Conservation (phyloP, 2,797 vertebrate genomes). For the Coranthus polyacanthus region DNA sequence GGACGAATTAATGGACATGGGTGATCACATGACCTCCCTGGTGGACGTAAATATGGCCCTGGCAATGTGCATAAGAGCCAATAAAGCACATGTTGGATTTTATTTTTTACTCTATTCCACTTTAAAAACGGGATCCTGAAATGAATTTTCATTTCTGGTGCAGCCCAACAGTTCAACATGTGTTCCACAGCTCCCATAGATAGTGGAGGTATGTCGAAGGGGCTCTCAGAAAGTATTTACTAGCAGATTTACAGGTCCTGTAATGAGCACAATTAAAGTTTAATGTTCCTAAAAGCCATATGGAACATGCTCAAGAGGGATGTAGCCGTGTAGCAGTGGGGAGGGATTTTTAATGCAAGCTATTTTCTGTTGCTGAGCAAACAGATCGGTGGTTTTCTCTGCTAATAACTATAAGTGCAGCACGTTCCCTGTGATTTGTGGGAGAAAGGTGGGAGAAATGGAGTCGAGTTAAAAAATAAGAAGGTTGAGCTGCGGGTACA, state of each 20-base stretch:
- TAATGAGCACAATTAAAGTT: slow-evolving; percentile 72
- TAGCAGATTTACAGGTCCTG: slow-evolving; percentile 59
- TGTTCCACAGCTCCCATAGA: slow-evolving; percentile 27
- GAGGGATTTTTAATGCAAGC: slow-evolving; percentile 23
- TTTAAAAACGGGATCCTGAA: too few relatives aligned
- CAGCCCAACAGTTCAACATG: background rate
- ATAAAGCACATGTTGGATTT: background rate
- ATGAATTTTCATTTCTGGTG: background rate
- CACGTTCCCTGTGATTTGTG: slow-evolving; percentile 31
- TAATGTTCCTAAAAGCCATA: slow-evolving; percentile 53
- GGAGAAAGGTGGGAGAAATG: slow-evolving; percentile 26
- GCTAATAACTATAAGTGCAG: slow-evolving; percentile 24
- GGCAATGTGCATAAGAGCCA: too few relatives aligned
- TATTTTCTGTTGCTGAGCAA: slow-evolving; percentile 30
- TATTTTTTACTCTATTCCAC: background rate
- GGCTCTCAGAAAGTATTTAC: slow-evolving; percentile 63
- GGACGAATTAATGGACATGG: too few relatives aligned
- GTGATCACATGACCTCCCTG: too few relatives aligned
- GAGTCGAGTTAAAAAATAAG: slow-evolving; percentile 13
- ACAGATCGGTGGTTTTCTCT: slow-evolving; percentile 13
- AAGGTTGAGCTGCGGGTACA: slow-evolving; percentile 19
- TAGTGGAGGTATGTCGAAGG: slow-evolving; percentile 22
- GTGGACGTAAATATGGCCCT: too few relatives aligned
- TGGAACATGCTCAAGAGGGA: slow-evolving; percentile 42
- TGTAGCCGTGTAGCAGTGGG: background rate